These are phyloP conservation scores for Stenurella melanura DNA, from an alignment of 2,888 invertebrate species.

Conservation along the genomic window DNA sequence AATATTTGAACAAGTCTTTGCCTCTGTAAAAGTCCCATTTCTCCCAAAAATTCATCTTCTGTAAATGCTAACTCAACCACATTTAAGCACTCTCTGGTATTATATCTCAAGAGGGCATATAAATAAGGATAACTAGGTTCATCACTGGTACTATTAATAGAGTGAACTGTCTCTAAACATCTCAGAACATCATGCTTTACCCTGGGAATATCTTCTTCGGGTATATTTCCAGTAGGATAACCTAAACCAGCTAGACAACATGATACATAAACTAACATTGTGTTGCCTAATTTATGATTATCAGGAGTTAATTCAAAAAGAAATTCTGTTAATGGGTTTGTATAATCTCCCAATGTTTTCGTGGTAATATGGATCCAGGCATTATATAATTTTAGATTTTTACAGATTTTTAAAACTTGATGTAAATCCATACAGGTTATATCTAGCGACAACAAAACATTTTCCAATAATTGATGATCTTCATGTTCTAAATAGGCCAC, in stretches of 20 bases:
- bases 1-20: slow-evolving; percentile 88
- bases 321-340: slow-evolving; percentile 83
- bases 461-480: slow-evolving; percentile 79
- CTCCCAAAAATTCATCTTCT: slow-evolving; percentile 85
- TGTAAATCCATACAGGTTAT: slow-evolving; percentile 86
- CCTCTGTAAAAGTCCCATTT: slow-evolving; percentile 82
- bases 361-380: slow-evolving; percentile 86
- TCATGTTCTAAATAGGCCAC: slow-evolving; percentile 80
- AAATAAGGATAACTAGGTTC: slow-evolving; percentile 84
- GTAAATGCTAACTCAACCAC: slow-evolving; percentile 90
- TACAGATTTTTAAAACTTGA: slow-evolving; percentile 76
- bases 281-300: slow-evolving; percentile 81
- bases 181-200: slow-evolving; percentile 86
- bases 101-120: slow-evolving; percentile 85
- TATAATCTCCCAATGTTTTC: slow-evolving; percentile 84
- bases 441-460: slow-evolving; percentile 83
- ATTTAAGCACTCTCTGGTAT: slow-evolving; percentile 89
- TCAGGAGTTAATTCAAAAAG: slow-evolving; percentile 75
- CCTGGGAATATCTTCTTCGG: slow-evolving; percentile 77
- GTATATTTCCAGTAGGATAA: slow-evolving; percentile 86
- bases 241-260: slow-evolving; percentile 89
- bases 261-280: slow-evolving; percentile 88
- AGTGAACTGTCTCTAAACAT: slow-evolving; percentile 82
- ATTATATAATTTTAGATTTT: slow-evolving; percentile 80
- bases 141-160: slow-evolving; percentile 77